Conservation (phyloP, 2,888 invertebrate genomes). For the Tanytarsus gracilentus region DNA sequence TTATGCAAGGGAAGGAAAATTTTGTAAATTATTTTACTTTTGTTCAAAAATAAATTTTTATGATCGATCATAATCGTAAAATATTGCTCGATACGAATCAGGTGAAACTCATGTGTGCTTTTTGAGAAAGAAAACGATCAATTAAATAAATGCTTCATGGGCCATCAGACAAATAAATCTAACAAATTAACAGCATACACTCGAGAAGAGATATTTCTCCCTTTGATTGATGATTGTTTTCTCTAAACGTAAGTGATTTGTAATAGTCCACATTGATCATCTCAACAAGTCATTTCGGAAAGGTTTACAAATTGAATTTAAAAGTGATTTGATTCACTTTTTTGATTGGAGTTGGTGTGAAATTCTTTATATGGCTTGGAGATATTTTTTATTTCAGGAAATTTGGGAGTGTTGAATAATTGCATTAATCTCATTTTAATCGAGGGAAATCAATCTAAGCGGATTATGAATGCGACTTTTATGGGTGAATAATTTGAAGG, state of each 20-base stretch:
- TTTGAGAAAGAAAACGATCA: slow-evolving; percentile 26
- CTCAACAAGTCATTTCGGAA: slow-evolving; percentile 4
- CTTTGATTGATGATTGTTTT: slow-evolving; percentile 25
- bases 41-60: background rate
- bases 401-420: no score
- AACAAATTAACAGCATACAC: slow-evolving; percentile 27
- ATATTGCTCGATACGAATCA: slow-evolving; percentile 24
- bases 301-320: slow-evolving; percentile 19
- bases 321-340: no score
- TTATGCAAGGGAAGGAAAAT: background rate
- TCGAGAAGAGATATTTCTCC: no score
- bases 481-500: no score
- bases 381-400: no score
- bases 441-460: no score
- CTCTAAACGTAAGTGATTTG: slow-evolving; percentile 18
- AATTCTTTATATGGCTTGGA: no score
- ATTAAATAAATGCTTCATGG: slow-evolving; percentile 26
- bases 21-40: background rate
- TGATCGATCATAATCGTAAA: background rate
- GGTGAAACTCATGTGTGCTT: slow-evolving; percentile 10
- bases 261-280: slow-evolving; percentile 20
- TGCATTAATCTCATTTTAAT: no score
- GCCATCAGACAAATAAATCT: slow-evolving; percentile 23
- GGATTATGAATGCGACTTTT: no score
- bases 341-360: no score